phyloP scores from a whole-genome alignment of 23 tunicate species.

The Halocynthia roretzi region DNA sequence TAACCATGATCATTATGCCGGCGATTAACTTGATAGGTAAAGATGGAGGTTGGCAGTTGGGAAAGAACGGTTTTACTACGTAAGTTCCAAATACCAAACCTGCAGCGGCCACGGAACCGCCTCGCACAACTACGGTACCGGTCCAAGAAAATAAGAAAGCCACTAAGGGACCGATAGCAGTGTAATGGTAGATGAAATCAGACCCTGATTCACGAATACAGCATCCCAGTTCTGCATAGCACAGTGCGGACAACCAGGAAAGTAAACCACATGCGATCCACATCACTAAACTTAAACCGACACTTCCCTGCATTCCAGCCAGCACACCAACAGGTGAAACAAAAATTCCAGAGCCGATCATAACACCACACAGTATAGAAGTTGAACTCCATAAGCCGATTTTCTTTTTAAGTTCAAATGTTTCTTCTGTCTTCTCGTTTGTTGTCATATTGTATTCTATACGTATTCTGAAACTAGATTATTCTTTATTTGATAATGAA shows the following conservation, averaged over 20 bases:
- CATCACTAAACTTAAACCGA: slow-evolving; percentile 65
- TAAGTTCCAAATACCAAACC: slow-evolving; percentile 59
- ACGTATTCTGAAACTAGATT: too few relatives aligned
- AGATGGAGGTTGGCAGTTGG: slow-evolving; percentile 50
- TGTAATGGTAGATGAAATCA: slow-evolving; percentile 52
- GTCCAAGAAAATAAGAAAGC: slow-evolving; percentile 66
- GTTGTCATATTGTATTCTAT: too few relatives aligned
- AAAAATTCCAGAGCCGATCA: slow-evolving; percentile 93
- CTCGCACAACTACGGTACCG: slow-evolving; percentile 25
- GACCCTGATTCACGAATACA: slow-evolving; percentile 52
- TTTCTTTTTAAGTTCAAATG: slow-evolving; percentile 46
- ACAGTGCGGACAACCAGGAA: slow-evolving; percentile 46
- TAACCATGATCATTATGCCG: slow-evolving; percentile 17
- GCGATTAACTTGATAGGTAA: slow-evolving; percentile 36
- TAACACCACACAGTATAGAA: slow-evolving; percentile 43
- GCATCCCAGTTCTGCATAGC: slow-evolving; percentile 69
- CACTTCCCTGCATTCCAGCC: slow-evolving; percentile 53
- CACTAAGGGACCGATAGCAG: slow-evolving; percentile 28
- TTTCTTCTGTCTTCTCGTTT: too few relatives aligned
- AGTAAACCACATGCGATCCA: slow-evolving; percentile 75
- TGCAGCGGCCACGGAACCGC: slow-evolving; percentile 47
- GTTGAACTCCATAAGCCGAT: slow-evolving; percentile 41
- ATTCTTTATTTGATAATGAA: too few relatives aligned
- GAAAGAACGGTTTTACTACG: slow-evolving; percentile 42
- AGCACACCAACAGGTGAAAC: slow-evolving; percentile 76